Evolutionary conservation across 1,140 invertebrate species (phyloP).

Genomic region (Drosophila melanica): DNA sequence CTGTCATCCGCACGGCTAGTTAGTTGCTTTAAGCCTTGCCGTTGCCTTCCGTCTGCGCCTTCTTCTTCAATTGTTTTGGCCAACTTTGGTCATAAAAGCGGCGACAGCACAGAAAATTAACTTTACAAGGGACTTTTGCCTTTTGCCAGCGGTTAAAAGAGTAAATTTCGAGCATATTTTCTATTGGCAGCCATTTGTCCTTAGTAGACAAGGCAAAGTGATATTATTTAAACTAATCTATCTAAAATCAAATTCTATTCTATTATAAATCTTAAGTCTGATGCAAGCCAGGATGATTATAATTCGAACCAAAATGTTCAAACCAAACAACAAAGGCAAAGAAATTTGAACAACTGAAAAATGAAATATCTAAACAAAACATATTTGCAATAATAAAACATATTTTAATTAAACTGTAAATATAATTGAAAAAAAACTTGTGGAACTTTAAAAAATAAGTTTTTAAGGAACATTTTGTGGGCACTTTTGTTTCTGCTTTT

Average conservation of each 20-base stretch:
- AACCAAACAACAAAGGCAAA: no score
- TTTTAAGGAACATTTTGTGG: constrained; percentile 4
- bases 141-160: neutral
- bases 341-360: no score
- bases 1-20: constrained; percentile 2
- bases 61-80: constrained; percentile 35
- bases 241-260: no score
- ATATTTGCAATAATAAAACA: no score
- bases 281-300: no score
- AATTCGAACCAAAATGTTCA: no score
- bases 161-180: neutral
- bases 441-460: constrained; percentile 1
- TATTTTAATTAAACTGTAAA: no score
- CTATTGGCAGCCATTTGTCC: neutral
- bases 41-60: neutral
- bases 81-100: constrained; percentile 43
- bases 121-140: constrained; percentile 45
- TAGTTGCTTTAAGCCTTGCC: constrained; percentile 11
- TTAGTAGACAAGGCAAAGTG: no score
- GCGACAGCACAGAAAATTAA: constrained; percentile 25
- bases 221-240: no score
- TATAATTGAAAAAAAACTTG: neutral
- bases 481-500: constrained; percentile 21
- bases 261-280: no score
- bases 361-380: no score